These are phyloP conservation scores for Cynopterus brachyotis DNA, from an alignment of 2,113 vertebrate species.

Conservation along the genomic window DNA sequence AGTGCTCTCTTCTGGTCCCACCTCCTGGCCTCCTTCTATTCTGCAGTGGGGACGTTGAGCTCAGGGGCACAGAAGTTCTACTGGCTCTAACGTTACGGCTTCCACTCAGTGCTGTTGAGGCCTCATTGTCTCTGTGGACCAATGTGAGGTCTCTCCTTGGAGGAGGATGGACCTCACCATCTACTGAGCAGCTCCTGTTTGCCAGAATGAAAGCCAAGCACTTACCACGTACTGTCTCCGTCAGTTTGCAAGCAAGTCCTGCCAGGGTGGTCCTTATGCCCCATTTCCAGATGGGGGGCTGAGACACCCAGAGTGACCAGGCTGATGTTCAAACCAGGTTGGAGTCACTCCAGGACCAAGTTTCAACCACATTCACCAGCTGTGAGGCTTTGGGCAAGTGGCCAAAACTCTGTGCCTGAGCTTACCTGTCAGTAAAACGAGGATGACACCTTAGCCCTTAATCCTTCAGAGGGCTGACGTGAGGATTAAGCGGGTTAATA, in stretches of 20 bases:
- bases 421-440: neutral
- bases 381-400: neutral
- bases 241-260: neutral
- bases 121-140: neutral
- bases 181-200: neutral
- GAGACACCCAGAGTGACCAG: neutral
- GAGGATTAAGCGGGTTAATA: neutral
- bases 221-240: neutral
- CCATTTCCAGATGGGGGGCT: neutral
- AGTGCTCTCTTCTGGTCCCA: neutral
- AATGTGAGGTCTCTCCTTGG: neutral
- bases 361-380: neutral
- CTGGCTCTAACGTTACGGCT: neutral
- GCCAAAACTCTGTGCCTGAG: neutral
- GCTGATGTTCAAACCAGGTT: neutral
- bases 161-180: neutral
- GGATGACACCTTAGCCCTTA: no score
- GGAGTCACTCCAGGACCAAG: neutral
- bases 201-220: neutral
- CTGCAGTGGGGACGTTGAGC: neutral
- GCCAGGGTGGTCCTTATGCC: rapidly evolving
- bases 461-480: neutral
- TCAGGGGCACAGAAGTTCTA: neutral
- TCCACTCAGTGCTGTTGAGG: neutral
- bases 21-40: neutral